These are phyloP conservation scores for Drosophila ochracea DNA, from an alignment of 2,888 invertebrate genomes.

Conservation along the genomic window DNA sequence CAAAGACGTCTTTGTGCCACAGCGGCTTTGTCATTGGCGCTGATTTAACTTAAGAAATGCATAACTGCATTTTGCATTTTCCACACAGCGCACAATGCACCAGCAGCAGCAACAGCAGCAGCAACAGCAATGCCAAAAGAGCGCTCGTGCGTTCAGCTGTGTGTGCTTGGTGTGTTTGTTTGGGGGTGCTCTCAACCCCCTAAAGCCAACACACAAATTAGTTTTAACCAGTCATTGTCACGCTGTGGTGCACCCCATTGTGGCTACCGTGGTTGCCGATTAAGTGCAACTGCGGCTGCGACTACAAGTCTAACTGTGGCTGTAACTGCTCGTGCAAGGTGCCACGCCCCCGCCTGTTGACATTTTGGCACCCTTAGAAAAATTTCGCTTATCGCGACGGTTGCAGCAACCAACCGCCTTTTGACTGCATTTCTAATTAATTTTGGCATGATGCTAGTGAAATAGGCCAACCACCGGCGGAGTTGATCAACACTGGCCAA, in stretches of 20 bases:
- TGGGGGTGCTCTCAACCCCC: constrained; percentile 18
- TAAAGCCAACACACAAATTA: constrained; percentile 70
- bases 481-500: constrained; percentile 23
- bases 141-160: constrained; percentile 43
- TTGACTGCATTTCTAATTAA: constrained; percentile 57
- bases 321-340: constrained; percentile 12
- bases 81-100: constrained; percentile 52
- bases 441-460: constrained; percentile 42
- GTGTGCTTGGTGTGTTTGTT: constrained; percentile 17
- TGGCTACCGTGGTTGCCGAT: constrained; percentile 63
- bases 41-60: constrained; percentile 77
- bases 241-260: constrained; percentile 71
- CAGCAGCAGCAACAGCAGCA: constrained; percentile 14
- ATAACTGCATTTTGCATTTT: constrained; percentile 74
- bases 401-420: constrained; percentile 32
- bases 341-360: constrained; percentile 42
- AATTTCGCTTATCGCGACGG: constrained; percentile 36
- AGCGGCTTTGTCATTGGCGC: constrained; percentile 70
- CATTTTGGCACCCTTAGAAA: constrained; percentile 41
- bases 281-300: constrained; percentile 46
- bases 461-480: constrained; percentile 26
- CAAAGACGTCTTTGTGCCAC: constrained; percentile 33
- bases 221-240: constrained; percentile 79
- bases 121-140: constrained; percentile 35
- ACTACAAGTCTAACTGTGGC: constrained; percentile 39